These are phyloP conservation scores for Muscicapa comitata DNA, from an alignment of 2,797 vertebrate species.

Conservation along the genomic window DNA sequence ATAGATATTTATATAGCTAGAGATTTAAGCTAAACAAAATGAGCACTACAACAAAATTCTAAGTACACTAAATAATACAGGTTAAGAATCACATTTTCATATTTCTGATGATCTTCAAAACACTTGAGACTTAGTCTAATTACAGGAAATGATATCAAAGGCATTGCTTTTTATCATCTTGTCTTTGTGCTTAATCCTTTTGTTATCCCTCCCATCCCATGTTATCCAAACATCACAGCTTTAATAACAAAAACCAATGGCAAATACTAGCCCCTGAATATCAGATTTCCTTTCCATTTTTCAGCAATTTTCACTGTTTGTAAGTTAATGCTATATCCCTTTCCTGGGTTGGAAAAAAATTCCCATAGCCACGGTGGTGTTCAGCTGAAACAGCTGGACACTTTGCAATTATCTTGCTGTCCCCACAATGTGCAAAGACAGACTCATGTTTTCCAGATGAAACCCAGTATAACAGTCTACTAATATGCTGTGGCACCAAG, in stretches of 20 bases:
- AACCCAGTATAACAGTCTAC: constrained; percentile 50
- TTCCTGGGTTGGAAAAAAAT: constrained; percentile 49
- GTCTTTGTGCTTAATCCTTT: background rate
- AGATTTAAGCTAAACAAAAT: constrained; percentile 1
- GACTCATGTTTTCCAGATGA: constrained; percentile 63
- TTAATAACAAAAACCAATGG: constrained; percentile 21
- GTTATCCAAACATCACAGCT: background rate
- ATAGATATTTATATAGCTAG: background rate
- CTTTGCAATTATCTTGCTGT: constrained; percentile 65
- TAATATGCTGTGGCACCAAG: constrained; percentile 68
- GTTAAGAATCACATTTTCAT: background rate
- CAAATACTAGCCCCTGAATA: background rate
- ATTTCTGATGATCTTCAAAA: background rate
- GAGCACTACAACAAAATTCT: constrained; percentile 23
- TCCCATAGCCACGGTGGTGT: constrained; percentile 25
- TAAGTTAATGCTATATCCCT: constrained; percentile 59
- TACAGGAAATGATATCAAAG: constrained; percentile 59
- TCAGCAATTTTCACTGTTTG: constrained; percentile 68
- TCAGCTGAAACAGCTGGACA: constrained; percentile 69
- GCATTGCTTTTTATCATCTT: background rate
- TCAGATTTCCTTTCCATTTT: constrained; percentile 38
- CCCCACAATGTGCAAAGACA: constrained; percentile 40
- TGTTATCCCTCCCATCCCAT: background rate
- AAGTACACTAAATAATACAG: background rate
- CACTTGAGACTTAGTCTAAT: constrained; percentile 24